Evolutionary conservation across 2,888 invertebrate species (phyloP), one percentile per base, ranked within the genome.

Genomic region (Melolontha melolontha): DNA sequence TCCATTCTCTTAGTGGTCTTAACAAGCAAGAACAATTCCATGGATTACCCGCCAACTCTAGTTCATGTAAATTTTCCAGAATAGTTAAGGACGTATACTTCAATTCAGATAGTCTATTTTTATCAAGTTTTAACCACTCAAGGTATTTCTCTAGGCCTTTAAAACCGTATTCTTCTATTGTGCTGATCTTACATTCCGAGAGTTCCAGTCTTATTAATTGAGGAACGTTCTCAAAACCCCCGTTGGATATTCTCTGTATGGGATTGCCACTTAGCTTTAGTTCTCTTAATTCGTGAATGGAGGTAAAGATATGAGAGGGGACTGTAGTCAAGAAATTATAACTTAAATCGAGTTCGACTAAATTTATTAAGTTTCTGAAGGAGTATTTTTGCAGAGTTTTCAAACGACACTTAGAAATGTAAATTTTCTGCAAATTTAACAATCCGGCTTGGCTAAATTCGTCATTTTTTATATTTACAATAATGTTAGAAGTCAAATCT

Each of bases 21-120:
- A 94, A 80, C 27, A 87, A 86, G 79, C 94, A 94, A 47, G 92
- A 90, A 80, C 94, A 94, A 80, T 93, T 91, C 93, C 94, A 94
- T 0, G 91, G 92, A 82, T 94, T 94, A 69, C 87, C 88, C n/a
- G 91, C 89, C 72, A 94, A 82, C 76, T 92, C 92, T 70, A 94
- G 83, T 11, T 92, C 92, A 78, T 92, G 91, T 62, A 94, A 82
- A 71, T 88, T 89, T 72, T 89, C 85, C 51, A 94, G 82, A 8
- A 89, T 87, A 0, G 90, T 91, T 69, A 94, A 84, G 10, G 90
- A 88, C 40, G 88, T 87, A 11, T 92, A 87, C 66, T 87, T 86
- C 11, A 93, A 86, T 69, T 90, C 88, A 55, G 87, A 86, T 70
- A 95, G 80, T 77, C 87, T 88, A 80, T 95, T 95, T 74, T 89